phyloP scores from a whole-genome alignment of 2,888 invertebrate species.

The Metallyticus violacea region DNA sequence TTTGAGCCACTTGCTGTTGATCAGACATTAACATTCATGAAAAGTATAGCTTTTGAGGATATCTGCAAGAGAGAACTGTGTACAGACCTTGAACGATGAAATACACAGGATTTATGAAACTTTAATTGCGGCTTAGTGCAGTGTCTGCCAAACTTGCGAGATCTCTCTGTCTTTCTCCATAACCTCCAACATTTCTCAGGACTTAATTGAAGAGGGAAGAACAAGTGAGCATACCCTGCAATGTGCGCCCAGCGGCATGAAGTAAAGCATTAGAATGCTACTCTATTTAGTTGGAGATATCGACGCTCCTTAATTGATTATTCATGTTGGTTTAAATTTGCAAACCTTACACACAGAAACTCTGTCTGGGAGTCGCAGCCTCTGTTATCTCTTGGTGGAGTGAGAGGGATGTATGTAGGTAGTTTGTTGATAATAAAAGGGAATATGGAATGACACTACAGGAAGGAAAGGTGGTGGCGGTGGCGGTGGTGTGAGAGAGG shows the following conservation, averaged over 20 bases:
- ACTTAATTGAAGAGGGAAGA: background rate
- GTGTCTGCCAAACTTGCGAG: background rate
- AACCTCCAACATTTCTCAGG: background rate
- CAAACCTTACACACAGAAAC: background rate
- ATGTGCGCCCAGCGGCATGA: background rate
- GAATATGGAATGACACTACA: constrained; percentile 10
- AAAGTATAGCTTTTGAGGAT: too few species aligned
- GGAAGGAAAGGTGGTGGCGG: constrained; percentile 1
- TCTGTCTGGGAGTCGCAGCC: background rate
- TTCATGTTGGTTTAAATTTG: background rate
- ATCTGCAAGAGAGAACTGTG: too few species aligned
- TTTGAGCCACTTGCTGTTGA: too few species aligned
- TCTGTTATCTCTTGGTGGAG: background rate
- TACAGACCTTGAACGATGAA: background rate
- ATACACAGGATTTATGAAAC: background rate
- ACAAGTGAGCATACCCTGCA: background rate
- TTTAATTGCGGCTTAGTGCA: background rate
- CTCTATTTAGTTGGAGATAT: background rate
- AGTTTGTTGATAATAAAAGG: constrained; percentile 9
- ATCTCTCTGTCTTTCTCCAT: background rate
- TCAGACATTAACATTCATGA: too few species aligned
- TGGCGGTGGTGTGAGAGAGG: background rate
- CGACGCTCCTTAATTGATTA: background rate
- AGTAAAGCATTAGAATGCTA: background rate
- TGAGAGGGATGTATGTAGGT: background rate